These are phyloP conservation scores for Ichneumoninae sp. DNA, from an alignment of 2,888 invertebrate genomes.

Conservation along the genomic window DNA sequence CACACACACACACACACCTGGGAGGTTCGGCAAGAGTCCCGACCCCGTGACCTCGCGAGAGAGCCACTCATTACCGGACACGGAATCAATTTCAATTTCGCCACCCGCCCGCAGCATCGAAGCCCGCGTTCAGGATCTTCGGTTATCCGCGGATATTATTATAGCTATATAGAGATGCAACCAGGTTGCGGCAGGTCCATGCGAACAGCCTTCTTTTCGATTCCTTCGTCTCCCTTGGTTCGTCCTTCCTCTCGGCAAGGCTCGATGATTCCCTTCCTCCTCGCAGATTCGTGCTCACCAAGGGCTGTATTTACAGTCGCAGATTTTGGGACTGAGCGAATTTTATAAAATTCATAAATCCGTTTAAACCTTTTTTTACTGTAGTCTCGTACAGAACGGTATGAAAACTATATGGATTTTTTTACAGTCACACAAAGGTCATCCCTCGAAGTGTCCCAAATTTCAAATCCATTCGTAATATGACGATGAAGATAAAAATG, in stretches of 20 bases:
- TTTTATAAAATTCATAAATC: neutral
- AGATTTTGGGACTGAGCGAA: neutral
- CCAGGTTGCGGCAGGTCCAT: constrained; percentile 62
- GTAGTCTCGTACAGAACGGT: neutral
- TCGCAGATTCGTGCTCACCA: constrained; percentile 14
- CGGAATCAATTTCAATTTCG: constrained; percentile 79
- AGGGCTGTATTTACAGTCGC: neutral
- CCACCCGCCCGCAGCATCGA: constrained; percentile 65
- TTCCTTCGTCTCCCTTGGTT: constrained; percentile 33
- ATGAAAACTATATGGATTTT: neutral
- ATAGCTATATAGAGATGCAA: constrained; percentile 52
- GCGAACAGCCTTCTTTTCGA: constrained; percentile 28
- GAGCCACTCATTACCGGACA: constrained; percentile 71
- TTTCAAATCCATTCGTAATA: neutral
- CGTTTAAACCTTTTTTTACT: neutral
- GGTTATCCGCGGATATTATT: constrained; percentile 42
- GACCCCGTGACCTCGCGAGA: constrained; percentile 61
- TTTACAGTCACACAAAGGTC: neutral
- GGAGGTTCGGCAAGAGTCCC: constrained; percentile 63
- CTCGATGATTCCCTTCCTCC: constrained; percentile 42
- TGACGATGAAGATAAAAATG: neutral
- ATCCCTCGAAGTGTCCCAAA: neutral
- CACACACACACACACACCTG: constrained; percentile 12
- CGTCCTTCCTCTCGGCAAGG: constrained; percentile 55
- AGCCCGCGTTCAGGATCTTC: constrained; percentile 25